phyloP scores from a whole-genome alignment of 2,797 vertebrate species.

The Pygocentrus nattereri region DNA sequence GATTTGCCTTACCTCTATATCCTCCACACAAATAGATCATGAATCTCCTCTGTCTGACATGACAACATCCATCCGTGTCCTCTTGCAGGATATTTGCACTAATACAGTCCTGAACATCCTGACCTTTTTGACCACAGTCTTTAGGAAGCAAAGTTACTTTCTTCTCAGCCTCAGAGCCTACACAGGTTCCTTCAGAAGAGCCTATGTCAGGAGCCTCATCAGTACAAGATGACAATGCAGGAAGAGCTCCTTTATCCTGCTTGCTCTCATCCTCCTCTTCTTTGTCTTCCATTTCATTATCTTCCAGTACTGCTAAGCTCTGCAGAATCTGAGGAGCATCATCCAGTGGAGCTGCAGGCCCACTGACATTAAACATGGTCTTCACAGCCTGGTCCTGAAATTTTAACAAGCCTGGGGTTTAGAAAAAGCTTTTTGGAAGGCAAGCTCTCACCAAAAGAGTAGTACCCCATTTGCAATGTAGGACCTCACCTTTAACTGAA shows the following conservation, averaged over 20 bases:
- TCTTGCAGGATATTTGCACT: slow-evolving; percentile 45
- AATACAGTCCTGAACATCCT: neutral
- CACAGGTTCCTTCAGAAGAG: slow-evolving; percentile 27
- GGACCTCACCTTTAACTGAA: slow-evolving; percentile 60
- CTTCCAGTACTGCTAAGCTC: slow-evolving; percentile 35
- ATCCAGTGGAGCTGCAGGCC: neutral
- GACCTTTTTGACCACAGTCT: slow-evolving; percentile 1
- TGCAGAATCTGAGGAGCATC: slow-evolving; percentile 29
- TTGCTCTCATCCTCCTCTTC: neutral
- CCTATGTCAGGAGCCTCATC: slow-evolving; percentile 27
- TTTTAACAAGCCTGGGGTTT: neutral
- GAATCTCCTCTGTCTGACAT: slow-evolving; percentile 67
- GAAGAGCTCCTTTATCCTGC: neutral
- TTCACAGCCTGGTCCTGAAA: slow-evolving; percentile 51
- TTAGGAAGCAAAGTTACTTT: neutral
- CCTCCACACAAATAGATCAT: slow-evolving; percentile 76
- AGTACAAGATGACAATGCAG: slow-evolving; percentile 17
- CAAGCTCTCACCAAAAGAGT: too few relatives aligned
- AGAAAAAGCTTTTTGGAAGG: too few relatives aligned
- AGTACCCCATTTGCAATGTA: neutral
- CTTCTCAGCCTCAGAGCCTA: neutral
- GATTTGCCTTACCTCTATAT: slow-evolving; percentile 70
- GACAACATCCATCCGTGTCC: slow-evolving; percentile 32
- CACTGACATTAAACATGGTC: slow-evolving; percentile 25
- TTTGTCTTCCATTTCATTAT: slow-evolving; percentile 8